Percentiles rank a stretch among this genome's conserved stretches.
These are phyloP conservation scores for Drosophila borealis DNA, from an alignment of 2,888 invertebrate species.

Conservation along the genomic window DNA sequence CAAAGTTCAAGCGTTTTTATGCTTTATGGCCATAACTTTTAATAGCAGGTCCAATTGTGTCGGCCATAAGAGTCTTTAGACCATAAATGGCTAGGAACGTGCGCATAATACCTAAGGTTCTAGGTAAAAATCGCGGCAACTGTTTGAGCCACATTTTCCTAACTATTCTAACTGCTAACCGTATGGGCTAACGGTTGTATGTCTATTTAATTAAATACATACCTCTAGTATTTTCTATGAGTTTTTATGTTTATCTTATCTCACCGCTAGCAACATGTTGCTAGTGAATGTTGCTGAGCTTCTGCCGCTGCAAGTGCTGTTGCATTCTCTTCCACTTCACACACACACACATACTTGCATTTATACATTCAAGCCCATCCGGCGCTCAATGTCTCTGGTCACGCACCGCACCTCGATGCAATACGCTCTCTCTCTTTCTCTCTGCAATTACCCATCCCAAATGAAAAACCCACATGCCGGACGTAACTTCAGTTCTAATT, in stretches of 20 bases:
- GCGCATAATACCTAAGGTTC: slow-evolving; percentile 49
- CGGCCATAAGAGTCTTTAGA: slow-evolving; percentile 42
- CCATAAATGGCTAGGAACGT: slow-evolving; percentile 62
- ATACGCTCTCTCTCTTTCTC: slow-evolving; percentile 12
- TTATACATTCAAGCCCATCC: slow-evolving; percentile 67
- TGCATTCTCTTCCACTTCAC: slow-evolving; percentile 24
- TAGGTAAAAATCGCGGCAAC: slow-evolving; percentile 22
- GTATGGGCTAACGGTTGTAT: neutral
- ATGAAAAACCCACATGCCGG: slow-evolving; percentile 68
- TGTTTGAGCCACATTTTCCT: slow-evolving; percentile 9
- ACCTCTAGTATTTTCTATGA: neutral
- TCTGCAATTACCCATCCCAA: slow-evolving; percentile 43
- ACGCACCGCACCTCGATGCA: slow-evolving; percentile 37
- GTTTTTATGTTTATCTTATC: neutral
- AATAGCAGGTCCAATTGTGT: slow-evolving; percentile 33
- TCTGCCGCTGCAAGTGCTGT: slow-evolving; percentile 12
- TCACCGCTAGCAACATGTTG: slow-evolving; percentile 26
- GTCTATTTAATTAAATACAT: neutral
- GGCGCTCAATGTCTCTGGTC: slow-evolving; percentile 45
- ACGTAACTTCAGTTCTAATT: slow-evolving; percentile 62
- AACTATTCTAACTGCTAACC: neutral
- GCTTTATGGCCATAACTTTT: slow-evolving; percentile 38
- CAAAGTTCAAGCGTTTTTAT: slow-evolving; percentile 39
- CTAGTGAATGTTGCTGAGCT: slow-evolving; percentile 22
- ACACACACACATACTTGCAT: neutral